phyloP scores from a whole-genome alignment of 2,888 invertebrate species.

The Dicyrtomina minuta region DNA sequence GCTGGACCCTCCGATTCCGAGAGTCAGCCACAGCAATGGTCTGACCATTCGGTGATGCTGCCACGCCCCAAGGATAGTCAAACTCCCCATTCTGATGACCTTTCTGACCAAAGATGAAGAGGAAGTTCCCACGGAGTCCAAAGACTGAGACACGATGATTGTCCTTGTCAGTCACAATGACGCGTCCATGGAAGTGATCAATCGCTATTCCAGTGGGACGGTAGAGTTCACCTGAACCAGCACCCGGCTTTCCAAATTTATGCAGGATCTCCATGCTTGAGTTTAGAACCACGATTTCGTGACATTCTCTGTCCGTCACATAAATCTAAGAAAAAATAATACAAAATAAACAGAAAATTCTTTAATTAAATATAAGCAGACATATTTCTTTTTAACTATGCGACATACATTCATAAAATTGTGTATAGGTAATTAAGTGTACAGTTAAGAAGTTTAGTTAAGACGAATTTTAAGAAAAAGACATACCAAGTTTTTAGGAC shows the following conservation, averaged over 20 bases:
- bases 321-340: slow-evolving; percentile 32
- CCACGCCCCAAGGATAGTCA: slow-evolving; percentile 48
- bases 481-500: neutral
- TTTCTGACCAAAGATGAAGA: slow-evolving; percentile 82
- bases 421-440: no score
- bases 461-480: no score
- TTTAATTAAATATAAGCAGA: neutral
- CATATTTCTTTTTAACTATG: no score
- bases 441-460: no score
- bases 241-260: slow-evolving; percentile 32
- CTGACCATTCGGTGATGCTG: slow-evolving; percentile 36
- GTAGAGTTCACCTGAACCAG: slow-evolving; percentile 17
- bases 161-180: slow-evolving; percentile 36
- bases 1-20: slow-evolving; percentile 45
- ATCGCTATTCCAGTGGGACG: slow-evolving; percentile 43
- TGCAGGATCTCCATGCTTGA: slow-evolving; percentile 31
- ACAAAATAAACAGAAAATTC: neutral
- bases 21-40: slow-evolving; percentile 44
- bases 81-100: slow-evolving; percentile 72
- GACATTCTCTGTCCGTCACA: slow-evolving; percentile 35
- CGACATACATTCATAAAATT: no score
- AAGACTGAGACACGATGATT: slow-evolving; percentile 34
- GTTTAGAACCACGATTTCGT: slow-evolving; percentile 35
- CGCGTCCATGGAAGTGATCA: slow-evolving; percentile 24
- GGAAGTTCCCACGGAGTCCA: slow-evolving; percentile 69